Conservation (phyloP, 2,113 vertebrate genomes). For the Danio rerio region DNA sequence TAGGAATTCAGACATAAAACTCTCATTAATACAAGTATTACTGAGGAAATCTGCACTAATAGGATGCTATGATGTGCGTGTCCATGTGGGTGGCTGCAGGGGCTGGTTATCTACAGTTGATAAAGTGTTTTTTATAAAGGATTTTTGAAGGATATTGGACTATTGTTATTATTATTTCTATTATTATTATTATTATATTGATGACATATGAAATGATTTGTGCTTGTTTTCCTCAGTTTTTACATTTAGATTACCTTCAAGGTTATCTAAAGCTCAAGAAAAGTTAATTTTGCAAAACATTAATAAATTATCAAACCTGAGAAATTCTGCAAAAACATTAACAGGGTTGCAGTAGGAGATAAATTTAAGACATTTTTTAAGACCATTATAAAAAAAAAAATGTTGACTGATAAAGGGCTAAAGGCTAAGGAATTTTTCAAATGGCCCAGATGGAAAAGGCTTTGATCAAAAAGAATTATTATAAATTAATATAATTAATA, state of each 20-base stretch:
- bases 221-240: background rate
- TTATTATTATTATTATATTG: background rate
- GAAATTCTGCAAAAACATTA: background rate
- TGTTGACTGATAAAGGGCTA: too few species aligned
- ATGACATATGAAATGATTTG: background rate
- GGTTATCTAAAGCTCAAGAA: background rate
- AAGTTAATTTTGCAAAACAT: background rate
- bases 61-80: background rate
- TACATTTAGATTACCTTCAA: background rate
- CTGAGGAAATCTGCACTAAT: background rate
- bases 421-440: too few species aligned
- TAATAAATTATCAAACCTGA: background rate
- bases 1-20: slow-evolving; percentile 61
- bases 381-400: too few species aligned
- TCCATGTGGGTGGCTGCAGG: background rate
- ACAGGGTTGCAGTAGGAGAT: too few species aligned
- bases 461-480: too few species aligned
- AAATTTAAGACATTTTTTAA: too few species aligned
- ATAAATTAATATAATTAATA: too few species aligned
- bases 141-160: background rate
- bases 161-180: background rate
- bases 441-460: too few species aligned
- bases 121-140: background rate
- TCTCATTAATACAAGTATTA: background rate
- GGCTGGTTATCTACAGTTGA: background rate